Percentiles rank a stretch among this genome's conserved stretches.
phyloP scores from a whole-genome alignment of 2,797 vertebrate genomes.

The Karalla daura region DNA sequence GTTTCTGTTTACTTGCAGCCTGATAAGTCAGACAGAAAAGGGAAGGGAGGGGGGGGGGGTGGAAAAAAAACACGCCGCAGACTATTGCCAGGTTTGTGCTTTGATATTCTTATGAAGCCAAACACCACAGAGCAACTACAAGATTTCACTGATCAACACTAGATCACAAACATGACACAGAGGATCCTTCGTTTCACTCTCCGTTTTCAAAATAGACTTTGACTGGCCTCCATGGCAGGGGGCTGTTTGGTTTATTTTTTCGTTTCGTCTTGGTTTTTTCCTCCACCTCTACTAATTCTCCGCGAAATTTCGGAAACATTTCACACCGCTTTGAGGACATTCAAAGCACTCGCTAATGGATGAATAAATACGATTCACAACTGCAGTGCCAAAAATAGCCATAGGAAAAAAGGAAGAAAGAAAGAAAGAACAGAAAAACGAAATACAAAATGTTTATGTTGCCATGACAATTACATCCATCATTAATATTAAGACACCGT shows the following conservation, averaged over 20 bases:
- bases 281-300: slow-evolving; percentile 11
- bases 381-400: slow-evolving; percentile 58
- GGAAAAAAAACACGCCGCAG: slow-evolving; percentile 29
- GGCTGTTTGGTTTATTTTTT: too few species aligned
- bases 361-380: slow-evolving; percentile 63
- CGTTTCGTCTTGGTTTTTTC: too few species aligned
- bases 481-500: slow-evolving; percentile 80
- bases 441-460: slow-evolving; percentile 68
- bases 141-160: slow-evolving; percentile 71
- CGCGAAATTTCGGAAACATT: slow-evolving; percentile 43
- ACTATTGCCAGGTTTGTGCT: slow-evolving; percentile 66
- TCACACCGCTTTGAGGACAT: slow-evolving; percentile 58
- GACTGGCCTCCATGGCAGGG: slow-evolving; percentile 16
- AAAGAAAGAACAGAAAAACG: too few species aligned
- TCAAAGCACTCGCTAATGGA: slow-evolving; percentile 62
- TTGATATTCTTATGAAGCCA: slow-evolving; percentile 73
- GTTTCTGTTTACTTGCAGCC: slow-evolving; percentile 49
- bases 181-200: slow-evolving; percentile 46
- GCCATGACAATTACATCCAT: slow-evolving; percentile 76
- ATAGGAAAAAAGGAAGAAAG: slow-evolving; percentile 52
- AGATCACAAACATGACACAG: slow-evolving; percentile 70
- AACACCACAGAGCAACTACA: slow-evolving; percentile 72
- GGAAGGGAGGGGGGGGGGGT: not conserved
- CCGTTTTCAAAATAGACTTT: slow-evolving; percentile 37
- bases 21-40: slow-evolving; percentile 41